Evolutionary conservation across 2,888 invertebrate genomes (phyloP).

Genomic region (Morpho helenor): DNA sequence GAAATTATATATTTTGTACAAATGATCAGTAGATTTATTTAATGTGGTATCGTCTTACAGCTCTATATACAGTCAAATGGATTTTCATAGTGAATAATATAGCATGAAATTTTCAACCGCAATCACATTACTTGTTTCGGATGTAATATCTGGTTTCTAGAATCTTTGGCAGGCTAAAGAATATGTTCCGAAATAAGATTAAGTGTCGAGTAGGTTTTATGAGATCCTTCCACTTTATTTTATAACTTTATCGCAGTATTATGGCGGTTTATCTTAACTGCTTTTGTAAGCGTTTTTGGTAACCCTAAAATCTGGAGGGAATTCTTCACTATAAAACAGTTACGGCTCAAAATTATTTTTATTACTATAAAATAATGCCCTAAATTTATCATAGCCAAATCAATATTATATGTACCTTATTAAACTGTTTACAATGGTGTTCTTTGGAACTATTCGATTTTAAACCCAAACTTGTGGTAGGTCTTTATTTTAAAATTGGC

Average conservation of each 20-base stretch:
- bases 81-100: slow-evolving; percentile 2
- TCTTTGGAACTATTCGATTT: too few relatives aligned
- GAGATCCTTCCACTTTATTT: slow-evolving; percentile 20
- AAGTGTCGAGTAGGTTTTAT: slow-evolving; percentile 24
- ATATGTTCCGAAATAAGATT: slow-evolving; percentile 17
- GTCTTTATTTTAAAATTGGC: too few relatives aligned
- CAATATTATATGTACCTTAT: too few relatives aligned
- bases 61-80: background rate
- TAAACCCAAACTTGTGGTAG: too few relatives aligned
- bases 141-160: too few relatives aligned
- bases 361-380: background rate
- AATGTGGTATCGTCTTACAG: too few relatives aligned
- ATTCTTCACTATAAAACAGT: background rate
- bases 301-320: too few relatives aligned
- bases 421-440: too few relatives aligned
- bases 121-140: too few relatives aligned
- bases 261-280: slow-evolving; percentile 21
- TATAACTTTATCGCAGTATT: slow-evolving; percentile 21
- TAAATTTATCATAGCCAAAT: too few relatives aligned
- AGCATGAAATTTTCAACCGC: background rate
- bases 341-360: background rate
- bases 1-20: too few relatives aligned
- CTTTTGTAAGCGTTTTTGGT: slow-evolving; percentile 3
- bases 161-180: slow-evolving; percentile 11
- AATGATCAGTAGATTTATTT: too few relatives aligned